Evolutionary conservation across 2,113 vertebrate genomes (phyloP).

Genomic region (Choloepus hoffmanni): DNA sequence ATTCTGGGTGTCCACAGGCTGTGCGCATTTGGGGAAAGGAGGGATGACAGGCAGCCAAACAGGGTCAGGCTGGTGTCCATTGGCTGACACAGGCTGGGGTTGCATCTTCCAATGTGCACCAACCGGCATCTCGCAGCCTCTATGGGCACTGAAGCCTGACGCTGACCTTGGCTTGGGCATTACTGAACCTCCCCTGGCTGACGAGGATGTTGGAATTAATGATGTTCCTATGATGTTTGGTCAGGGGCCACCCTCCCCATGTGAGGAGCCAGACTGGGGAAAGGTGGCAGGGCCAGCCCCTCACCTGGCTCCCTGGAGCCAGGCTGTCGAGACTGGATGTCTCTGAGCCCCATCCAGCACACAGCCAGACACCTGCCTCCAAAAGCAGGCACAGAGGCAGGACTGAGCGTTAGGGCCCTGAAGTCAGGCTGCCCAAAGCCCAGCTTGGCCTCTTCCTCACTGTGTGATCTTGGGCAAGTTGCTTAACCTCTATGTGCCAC

Average conservation of each 20-base stretch:
- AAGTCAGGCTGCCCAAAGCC: neutral
- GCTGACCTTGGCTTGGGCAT: neutral
- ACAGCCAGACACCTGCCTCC: neutral
- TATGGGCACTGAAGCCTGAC: neutral
- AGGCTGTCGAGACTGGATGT: neutral
- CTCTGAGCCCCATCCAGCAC: neutral
- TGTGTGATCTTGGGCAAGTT: neutral
- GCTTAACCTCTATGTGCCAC: neutral
- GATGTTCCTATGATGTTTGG: neutral
- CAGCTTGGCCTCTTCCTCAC: neutral
- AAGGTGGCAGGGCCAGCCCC: neutral
- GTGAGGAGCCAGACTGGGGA: neutral
- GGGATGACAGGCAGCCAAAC: neutral
- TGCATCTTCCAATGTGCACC: neutral
- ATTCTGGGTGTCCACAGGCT: neutral
- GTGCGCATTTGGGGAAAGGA: neutral
- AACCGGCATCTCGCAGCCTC: neutral
- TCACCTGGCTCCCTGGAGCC: neutral
- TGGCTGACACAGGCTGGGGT: neutral
- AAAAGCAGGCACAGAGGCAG: neutral
- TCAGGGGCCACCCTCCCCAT: neutral
- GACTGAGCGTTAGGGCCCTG: neutral
- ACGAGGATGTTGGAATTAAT: neutral
- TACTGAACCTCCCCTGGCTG: neutral
- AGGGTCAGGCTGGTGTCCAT: neutral